Conservation (phyloP, 1,140 invertebrate species). For the Ceratoteleas bidentatus region DNA sequence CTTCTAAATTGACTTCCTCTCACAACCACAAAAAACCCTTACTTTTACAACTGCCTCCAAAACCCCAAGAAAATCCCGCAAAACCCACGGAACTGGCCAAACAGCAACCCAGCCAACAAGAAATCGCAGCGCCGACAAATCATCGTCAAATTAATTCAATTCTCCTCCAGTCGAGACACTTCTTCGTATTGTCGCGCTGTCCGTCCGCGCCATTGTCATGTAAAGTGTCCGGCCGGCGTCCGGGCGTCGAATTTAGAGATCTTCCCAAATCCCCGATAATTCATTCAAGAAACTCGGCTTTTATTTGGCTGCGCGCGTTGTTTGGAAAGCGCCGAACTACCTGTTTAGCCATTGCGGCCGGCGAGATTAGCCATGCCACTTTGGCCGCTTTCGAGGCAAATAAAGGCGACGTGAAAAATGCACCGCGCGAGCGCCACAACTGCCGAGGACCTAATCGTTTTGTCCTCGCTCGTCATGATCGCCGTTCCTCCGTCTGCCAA, state of each 20-base stretch:
- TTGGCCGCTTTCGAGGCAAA: slow-evolving; percentile 13
- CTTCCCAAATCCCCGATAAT: slow-evolving; percentile 8
- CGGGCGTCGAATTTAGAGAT: background rate
- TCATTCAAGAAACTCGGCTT: slow-evolving; percentile 8
- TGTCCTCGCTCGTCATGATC: background rate
- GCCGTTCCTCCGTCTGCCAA: background rate
- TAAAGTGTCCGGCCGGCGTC: slow-evolving; percentile 11
- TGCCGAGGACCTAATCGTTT: background rate
- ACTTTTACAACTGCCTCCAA: too few species aligned
- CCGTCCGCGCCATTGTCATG: slow-evolving; percentile 11
- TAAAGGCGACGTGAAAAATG: slow-evolving; percentile 17
- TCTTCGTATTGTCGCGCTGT: too few species aligned
- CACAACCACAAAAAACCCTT: too few species aligned
- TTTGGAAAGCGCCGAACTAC: slow-evolving; percentile 15
- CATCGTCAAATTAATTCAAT: too few species aligned
- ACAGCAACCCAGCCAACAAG: too few species aligned
- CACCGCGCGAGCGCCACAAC: background rate
- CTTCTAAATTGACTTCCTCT: too few species aligned
- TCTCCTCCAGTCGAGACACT: too few species aligned
- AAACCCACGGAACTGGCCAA: too few species aligned
- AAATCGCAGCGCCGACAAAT: too few species aligned
- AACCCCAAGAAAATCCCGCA: too few species aligned
- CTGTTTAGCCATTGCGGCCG: slow-evolving; percentile 13
- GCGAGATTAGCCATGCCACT: slow-evolving; percentile 24
- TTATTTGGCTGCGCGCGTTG: slow-evolving; percentile 8